Percentiles rank a stretch among this genome's conserved stretches.
These are phyloP conservation scores for Ericerus pela DNA, from an alignment of 1,140 invertebrate species.

Conservation along the genomic window DNA sequence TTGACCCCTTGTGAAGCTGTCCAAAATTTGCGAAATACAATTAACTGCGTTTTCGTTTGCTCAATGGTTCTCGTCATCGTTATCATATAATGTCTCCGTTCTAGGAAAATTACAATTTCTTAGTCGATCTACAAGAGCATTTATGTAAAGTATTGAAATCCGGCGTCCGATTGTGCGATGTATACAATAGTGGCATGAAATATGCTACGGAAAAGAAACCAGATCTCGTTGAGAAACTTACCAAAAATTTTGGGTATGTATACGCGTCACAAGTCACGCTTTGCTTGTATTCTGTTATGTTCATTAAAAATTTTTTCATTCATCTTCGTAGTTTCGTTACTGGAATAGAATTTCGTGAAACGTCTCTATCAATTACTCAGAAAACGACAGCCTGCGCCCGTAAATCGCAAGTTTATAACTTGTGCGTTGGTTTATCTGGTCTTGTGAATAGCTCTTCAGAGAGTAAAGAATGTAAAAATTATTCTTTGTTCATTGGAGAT, in stretches of 20 bases:
- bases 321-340: conserved; percentile 57
- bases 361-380: conserved; percentile 75
- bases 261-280: background rate
- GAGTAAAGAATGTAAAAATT: conserved; percentile 75
- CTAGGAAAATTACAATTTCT: conserved; percentile 84
- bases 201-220: conserved; percentile 80
- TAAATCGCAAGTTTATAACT: conserved; percentile 94
- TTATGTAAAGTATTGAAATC: conserved; percentile 70
- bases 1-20: too few relatives aligned
- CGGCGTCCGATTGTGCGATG: conserved; percentile 69
- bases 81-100: conserved; percentile 23
- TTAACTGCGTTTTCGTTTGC: too few relatives aligned
- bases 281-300: background rate
- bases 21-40: too few relatives aligned
- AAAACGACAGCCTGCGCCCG: conserved; percentile 69
- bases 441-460: conserved; percentile 66
- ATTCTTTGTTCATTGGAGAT: conserved; percentile 92
- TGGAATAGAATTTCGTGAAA: conserved; percentile 96
- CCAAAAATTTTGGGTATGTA: conserved; percentile 72
- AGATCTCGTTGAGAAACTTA: conserved; percentile 74
- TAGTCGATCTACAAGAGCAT: conserved; percentile 82
- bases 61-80: too few relatives aligned
- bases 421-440: conserved; percentile 86
- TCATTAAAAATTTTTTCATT: background rate
- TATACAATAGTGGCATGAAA: conserved; percentile 71